A percentile compares a stretch with the other conserved stretches of the same genome.
Evolutionary conservation across 2,888 invertebrate species (phyloP).

Genomic region (Plagodis dolabraria): DNA sequence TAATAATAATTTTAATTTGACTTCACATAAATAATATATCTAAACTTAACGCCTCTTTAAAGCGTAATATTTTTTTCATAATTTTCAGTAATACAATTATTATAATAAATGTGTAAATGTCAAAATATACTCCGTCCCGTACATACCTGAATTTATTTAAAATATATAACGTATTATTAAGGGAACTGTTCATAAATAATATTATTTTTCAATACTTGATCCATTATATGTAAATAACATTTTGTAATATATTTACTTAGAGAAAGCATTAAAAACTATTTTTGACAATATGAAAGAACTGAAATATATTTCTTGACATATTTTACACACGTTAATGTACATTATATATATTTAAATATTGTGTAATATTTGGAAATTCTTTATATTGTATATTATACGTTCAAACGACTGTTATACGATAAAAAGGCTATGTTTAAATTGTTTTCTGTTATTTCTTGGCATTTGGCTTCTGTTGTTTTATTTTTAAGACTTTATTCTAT

Average conservation of each 20-base stretch:
- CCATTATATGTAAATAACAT: neutral
- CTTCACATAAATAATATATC: slow-evolving; percentile 30
- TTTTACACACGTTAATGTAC: slow-evolving; percentile 13
- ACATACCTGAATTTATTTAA: slow-evolving; percentile 55
- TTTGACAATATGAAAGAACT: slow-evolving; percentile 18
- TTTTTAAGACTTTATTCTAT: slow-evolving; percentile 48
- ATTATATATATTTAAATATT: slow-evolving; percentile 1
- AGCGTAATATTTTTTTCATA: slow-evolving; percentile 16
- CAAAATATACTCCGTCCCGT: slow-evolving; percentile 62
- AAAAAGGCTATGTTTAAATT: slow-evolving; percentile 23
- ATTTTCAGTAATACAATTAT: slow-evolving; percentile 9
- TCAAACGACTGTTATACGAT: slow-evolving; percentile 15
- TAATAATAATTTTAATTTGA: slow-evolving; percentile 26
- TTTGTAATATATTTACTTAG: neutral
- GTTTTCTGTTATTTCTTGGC: slow-evolving; percentile 42
- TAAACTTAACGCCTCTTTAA: slow-evolving; percentile 4
- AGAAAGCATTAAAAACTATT: slow-evolving; percentile 1
- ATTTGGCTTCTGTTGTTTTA: slow-evolving; percentile 47
- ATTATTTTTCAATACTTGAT: slow-evolving; percentile 10
- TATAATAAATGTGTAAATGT: slow-evolving; percentile 48
- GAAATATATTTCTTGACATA: slow-evolving; percentile 21
- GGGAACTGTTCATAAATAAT: slow-evolving; percentile 19
- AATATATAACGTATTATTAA: slow-evolving; percentile 32
- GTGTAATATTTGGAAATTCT: neutral
- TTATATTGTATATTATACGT: slow-evolving; percentile 1